phyloP scores from a whole-genome alignment of 1,140 invertebrate species.

The Drosophila guanche region DNA sequence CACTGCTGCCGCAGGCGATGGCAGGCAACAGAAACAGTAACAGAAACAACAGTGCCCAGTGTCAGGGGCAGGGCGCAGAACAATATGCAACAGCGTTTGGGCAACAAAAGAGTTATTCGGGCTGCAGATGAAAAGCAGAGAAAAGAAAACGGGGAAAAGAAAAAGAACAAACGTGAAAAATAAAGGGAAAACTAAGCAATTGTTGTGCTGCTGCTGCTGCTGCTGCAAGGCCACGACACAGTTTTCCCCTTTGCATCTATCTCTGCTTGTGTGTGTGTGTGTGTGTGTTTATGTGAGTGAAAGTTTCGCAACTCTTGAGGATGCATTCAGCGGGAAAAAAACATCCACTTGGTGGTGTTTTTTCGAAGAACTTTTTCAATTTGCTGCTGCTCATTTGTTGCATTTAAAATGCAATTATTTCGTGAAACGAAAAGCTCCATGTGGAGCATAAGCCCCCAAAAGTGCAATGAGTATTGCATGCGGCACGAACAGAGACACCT shows the following conservation, averaged over 20 bases:
- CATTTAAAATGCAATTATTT: conserved; percentile 73
- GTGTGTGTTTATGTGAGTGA: conserved; percentile 24
- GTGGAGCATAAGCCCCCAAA: background rate
- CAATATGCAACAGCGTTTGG: conserved; percentile 26
- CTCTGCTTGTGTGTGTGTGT: background rate
- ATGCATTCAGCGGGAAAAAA: conserved; percentile 41
- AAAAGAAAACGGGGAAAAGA: conserved; percentile 3
- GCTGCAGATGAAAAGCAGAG: conserved; percentile 14
- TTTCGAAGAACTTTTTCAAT: conserved; percentile 70
- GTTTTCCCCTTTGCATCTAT: conserved; percentile 42
- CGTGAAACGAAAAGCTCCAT: conserved; percentile 16
- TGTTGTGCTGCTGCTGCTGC: conserved; percentile 30
- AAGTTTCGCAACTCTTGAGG: conserved; percentile 52
- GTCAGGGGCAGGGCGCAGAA: conserved; percentile 20
- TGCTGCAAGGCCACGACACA: conserved; percentile 62
- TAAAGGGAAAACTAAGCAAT: conserved; percentile 6
- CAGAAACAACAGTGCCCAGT: background rate
- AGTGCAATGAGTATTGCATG: background rate
- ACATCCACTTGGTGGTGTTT: conserved; percentile 34
- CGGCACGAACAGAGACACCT: background rate
- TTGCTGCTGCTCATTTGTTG: conserved; percentile 58
- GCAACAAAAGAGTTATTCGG: conserved; percentile 37
- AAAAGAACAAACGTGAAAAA: conserved; percentile 19
- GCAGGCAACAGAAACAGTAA: background rate
- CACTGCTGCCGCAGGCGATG: conserved; percentile 1